A percentile compares a stretch with the other conserved stretches of the same genome.
Evolutionary conservation across 2,797 vertebrate genomes (phyloP).

Genomic region (Galagoides demidoff): DNA sequence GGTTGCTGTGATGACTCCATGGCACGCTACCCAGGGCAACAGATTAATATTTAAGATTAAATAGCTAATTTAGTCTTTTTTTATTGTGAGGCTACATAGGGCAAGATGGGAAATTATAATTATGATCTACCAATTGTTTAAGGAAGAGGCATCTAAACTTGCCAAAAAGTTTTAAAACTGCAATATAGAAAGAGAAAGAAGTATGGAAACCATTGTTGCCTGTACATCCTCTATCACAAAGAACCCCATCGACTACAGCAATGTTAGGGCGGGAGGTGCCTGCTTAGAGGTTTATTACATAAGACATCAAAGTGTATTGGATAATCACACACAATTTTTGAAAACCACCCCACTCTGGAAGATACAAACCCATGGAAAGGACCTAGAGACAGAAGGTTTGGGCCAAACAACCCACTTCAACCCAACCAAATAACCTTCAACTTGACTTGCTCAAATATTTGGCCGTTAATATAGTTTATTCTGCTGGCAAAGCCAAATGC

Average conservation of each 20-base stretch:
- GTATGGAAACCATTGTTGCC: background rate
- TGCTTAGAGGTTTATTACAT: background rate
- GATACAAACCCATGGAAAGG: background rate
- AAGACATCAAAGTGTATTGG: background rate
- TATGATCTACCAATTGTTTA: background rate
- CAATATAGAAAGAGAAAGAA: background rate
- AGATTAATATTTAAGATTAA: background rate
- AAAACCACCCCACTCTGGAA: background rate
- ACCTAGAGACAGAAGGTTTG: background rate
- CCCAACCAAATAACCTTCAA: background rate
- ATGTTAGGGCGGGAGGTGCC: background rate
- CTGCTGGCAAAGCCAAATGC: background rate
- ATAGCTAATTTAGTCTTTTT: background rate
- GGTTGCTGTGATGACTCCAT: too few relatives aligned
- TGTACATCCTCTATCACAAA: fast-evolving
- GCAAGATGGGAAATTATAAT: background rate
- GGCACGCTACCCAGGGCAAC: too few relatives aligned
- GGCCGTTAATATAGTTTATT: background rate
- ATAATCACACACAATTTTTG: background rate
- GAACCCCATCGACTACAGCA: background rate
- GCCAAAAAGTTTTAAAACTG: background rate
- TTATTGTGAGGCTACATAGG: background rate
- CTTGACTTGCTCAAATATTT: background rate
- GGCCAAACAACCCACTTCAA: background rate
- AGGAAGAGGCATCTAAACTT: background rate